Conservation (phyloP, 2,113 vertebrate genomes). For the Orthonyx spaldingii region DNA sequence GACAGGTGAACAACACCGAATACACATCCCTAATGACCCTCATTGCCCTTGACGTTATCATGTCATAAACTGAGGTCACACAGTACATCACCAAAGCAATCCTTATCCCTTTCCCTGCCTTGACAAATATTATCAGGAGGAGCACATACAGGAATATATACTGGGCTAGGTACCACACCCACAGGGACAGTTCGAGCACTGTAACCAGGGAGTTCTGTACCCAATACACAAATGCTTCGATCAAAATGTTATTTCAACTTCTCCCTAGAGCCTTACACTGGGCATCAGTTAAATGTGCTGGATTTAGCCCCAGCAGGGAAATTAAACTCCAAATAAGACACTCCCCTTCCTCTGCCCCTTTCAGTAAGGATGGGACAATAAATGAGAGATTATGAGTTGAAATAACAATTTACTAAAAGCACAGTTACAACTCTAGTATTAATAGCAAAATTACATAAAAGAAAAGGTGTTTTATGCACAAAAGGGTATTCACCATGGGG, state of each 20-base stretch:
- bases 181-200: accelerated
- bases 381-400: not conserved
- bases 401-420: not conserved
- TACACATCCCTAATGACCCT: not conserved
- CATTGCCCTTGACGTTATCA: not conserved
- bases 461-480: not conserved
- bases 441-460: not conserved
- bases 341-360: accelerated
- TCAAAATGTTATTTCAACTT: not conserved
- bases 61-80: not conserved
- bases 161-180: not conserved
- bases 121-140: not conserved
- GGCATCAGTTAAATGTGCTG: not conserved
- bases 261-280: not conserved
- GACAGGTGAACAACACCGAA: not conserved
- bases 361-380: not conserved
- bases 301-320: not conserved
- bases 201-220: not conserved
- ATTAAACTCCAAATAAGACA: not conserved
- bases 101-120: not conserved
- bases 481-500: not conserved
- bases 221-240: not conserved
- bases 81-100: not conserved
- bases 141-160: not conserved
- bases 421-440: not conserved